Evolutionary conservation across 2,797 vertebrate genomes (phyloP).

Genomic region (Okamejei kenojei): DNA sequence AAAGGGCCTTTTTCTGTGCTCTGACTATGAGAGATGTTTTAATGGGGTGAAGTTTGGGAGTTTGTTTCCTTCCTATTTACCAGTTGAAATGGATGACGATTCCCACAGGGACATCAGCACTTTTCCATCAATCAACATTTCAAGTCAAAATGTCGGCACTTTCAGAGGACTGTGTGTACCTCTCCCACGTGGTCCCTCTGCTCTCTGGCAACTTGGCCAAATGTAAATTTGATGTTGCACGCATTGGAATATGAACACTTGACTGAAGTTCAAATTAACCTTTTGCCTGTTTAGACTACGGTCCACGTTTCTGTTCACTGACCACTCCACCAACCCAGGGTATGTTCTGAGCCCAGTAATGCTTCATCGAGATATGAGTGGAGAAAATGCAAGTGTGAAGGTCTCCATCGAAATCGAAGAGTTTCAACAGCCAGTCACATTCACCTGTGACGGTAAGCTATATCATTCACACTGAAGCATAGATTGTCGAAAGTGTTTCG

Average conservation of each 20-base stretch:
- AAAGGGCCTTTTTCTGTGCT: no score
- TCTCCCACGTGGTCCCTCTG: no score
- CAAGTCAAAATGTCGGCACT: no score
- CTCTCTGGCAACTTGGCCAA: background rate
- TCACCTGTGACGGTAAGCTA: constrained; percentile 89
- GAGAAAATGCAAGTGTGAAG: constrained; percentile 81
- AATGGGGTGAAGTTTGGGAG: no score
- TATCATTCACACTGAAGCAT: background rate
- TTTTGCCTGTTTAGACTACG: constrained; percentile 63
- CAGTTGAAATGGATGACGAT: no score
- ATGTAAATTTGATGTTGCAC: background rate
- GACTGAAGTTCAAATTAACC: background rate
- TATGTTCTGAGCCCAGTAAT: constrained; percentile 85
- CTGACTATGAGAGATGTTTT: no score
- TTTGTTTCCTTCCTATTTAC: no score
- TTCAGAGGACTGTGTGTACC: no score
- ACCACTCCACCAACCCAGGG: constrained; percentile 75
- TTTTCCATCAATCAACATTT: no score
- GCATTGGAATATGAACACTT: background rate
- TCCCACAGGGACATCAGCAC: no score
- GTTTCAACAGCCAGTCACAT: constrained; percentile 89
- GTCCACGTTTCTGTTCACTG: constrained; percentile 64
- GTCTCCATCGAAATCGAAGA: constrained; percentile 93
- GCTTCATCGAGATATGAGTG: constrained; percentile 66
- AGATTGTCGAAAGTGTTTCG: background rate